These are phyloP conservation scores for Ditylenchus weischeri DNA, from an alignment of 2,888 invertebrate species.

Conservation along the genomic window DNA sequence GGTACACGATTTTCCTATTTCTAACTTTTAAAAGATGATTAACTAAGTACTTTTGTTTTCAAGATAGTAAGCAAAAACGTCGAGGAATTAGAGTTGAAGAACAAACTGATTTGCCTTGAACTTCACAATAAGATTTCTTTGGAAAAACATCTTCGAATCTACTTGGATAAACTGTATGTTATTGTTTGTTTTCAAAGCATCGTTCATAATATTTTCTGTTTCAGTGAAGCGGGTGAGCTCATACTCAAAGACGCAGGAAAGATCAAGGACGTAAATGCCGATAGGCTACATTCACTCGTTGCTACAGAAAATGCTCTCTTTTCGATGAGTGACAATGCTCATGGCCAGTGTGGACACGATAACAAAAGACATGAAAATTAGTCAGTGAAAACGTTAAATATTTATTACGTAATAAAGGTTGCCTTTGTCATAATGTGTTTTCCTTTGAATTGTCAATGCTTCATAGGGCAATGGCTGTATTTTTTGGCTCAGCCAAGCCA, in stretches of 20 bases:
- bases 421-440: too few species aligned
- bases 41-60: neutral
- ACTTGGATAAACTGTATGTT: neutral
- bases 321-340: constrained; percentile 52
- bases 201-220: neutral
- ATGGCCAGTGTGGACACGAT: constrained; percentile 50
- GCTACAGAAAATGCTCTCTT: constrained; percentile 40
- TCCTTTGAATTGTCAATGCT: too few species aligned
- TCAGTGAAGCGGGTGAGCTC: constrained; percentile 11
- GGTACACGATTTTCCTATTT: constrained; percentile 3
- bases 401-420: too few species aligned
- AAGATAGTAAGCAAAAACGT: neutral
- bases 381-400: too few species aligned
- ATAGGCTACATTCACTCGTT: constrained; percentile 52
- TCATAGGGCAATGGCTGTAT: too few species aligned
- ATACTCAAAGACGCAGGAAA: constrained; percentile 23
- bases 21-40: too few species aligned
- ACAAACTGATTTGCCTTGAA: neutral
- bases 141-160: neutral
- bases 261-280: constrained; percentile 37
- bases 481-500: too few species aligned
- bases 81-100: neutral
- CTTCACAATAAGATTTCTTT: neutral
- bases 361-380: too few species aligned
- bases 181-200: neutral